phyloP scores from a whole-genome alignment of 1,140 invertebrate species.

The Maconellicoccus hirsutus region DNA sequence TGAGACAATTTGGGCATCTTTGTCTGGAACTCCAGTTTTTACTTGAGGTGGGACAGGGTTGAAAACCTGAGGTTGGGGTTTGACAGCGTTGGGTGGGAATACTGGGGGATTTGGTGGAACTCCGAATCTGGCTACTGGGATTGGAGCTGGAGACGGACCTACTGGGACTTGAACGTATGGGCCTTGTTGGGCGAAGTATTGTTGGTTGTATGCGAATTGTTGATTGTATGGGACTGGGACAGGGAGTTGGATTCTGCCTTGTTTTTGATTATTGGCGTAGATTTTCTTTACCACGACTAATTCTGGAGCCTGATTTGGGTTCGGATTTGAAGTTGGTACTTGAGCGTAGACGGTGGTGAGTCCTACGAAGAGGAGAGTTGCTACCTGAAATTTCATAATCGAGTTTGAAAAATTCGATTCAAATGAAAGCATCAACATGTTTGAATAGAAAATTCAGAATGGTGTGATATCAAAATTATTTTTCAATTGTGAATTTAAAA shows the following conservation, averaged over 20 bases:
- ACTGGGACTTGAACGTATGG: too few relatives aligned
- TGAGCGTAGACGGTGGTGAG: not conserved
- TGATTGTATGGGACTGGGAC: not conserved
- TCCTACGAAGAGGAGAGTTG: not conserved
- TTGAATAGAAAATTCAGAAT: too few relatives aligned
- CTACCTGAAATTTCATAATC: not conserved
- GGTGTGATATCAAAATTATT: too few relatives aligned
- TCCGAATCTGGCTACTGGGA: not conserved
- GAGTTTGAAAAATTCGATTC: too few relatives aligned
- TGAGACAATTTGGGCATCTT: constrained; percentile 36
- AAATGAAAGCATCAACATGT: too few relatives aligned
- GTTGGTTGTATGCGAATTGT: not conserved
- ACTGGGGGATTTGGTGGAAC: not conserved
- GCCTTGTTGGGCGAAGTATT: not conserved
- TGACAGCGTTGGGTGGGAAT: too few relatives aligned
- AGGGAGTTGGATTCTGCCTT: not conserved
- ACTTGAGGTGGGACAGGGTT: too few relatives aligned
- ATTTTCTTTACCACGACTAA: too few relatives aligned
- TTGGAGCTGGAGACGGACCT: constrained; percentile 17
- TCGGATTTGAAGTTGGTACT: not conserved
- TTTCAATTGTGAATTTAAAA: too few relatives aligned
- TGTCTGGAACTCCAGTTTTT: not conserved
- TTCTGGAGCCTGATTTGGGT: too few relatives aligned
- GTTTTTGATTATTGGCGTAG: too few relatives aligned
- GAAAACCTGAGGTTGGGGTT: too few relatives aligned